Conservation (phyloP, 2,797 vertebrate genomes). For the Carcharodon carcharias region DNA sequence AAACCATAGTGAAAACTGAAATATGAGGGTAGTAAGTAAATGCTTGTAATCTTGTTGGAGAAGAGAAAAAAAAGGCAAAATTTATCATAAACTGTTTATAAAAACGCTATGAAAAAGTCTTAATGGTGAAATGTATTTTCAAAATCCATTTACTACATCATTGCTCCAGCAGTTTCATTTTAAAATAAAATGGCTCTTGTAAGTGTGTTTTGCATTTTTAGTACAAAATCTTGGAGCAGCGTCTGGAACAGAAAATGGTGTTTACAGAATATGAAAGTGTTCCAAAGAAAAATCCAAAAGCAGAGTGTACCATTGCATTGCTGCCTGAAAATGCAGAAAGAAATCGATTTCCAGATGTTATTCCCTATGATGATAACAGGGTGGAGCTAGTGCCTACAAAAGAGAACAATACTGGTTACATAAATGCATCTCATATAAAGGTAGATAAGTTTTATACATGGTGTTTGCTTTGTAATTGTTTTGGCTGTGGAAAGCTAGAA, state of each 20-base stretch:
- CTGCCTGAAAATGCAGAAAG: constrained; percentile 82
- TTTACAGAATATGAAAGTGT: constrained; percentile 86
- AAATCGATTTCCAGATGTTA: constrained; percentile 90
- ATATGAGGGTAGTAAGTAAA: not conserved
- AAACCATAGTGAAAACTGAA: not conserved
- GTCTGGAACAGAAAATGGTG: constrained; percentile 81
- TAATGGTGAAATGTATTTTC: not conserved
- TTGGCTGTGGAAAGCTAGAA: not conserved
- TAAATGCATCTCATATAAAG: constrained; percentile 89
- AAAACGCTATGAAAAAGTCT: not conserved
- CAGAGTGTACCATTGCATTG: constrained; percentile 68
- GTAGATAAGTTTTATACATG: constrained; percentile 51
- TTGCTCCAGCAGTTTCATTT: not conserved
- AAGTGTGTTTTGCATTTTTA: constrained; percentile 46
- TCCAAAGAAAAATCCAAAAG: constrained; percentile 64
- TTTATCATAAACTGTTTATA: not conserved
- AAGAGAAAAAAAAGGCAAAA: not conserved
- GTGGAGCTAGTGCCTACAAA: constrained; percentile 96
- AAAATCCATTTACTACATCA: not conserved
- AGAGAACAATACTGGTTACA: constrained; percentile 96
- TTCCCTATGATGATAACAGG: constrained; percentile 84
- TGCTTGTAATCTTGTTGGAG: not conserved
- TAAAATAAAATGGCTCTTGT: not conserved
- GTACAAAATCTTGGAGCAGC: constrained; percentile 81
- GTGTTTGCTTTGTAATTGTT: not conserved